Evolutionary conservation across 2,113 vertebrate genomes (phyloP), one percentile per base, ranked within the genome.

Genomic region (Bothrops jararaca): DNA sequence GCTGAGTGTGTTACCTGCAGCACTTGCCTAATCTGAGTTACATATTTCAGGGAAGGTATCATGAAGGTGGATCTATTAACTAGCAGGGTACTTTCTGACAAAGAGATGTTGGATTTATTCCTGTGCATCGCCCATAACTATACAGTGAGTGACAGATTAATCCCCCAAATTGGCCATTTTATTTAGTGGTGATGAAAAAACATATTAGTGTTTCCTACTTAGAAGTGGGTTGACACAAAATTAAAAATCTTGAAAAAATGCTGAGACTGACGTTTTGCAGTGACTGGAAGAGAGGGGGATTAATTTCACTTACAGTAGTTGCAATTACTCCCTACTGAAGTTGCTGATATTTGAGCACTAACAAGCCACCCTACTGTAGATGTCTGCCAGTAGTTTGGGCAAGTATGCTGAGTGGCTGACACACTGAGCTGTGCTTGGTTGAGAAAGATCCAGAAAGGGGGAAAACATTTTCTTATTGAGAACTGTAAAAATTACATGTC

Each of bases 281-380:
- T 88, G 96, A 52, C 92, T 11, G 92, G 94, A 95, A 95, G 92
- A 86, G 92, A 97, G 91, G 90, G 97, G 97, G 96, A 95, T 93
- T 85, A 60, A 95, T 96, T 93, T 94, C 93, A 95, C 91, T 92
- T 93, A 50, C 48, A 50, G 48, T 2, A 0, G 0, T 96, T 95
- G 95, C 95, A 96, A 95, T 64, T 4, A 94, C 18, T 86, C 91
- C 89, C 54, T 12, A 93, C 91, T 92, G 96, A 97, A 96, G 95
- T 95, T 96, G 95, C 96, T 97, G 96, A 60, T 97, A 94, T 95
- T 96, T 97, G 97, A 97, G 90, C 94, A 92, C 94, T 96, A 98
- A 97, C 97, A 97, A 97, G 97, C 95, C 90, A 95, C 93, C 96
- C 96, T 91, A 92, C 97, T 97, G 97, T 94, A 97, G 97, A 89